Percentiles rank a stretch among this genome's conserved stretches.
These are phyloP conservation scores for Drosophila differens DNA, from an alignment of 2,888 invertebrate genomes.

Conservation along the genomic window DNA sequence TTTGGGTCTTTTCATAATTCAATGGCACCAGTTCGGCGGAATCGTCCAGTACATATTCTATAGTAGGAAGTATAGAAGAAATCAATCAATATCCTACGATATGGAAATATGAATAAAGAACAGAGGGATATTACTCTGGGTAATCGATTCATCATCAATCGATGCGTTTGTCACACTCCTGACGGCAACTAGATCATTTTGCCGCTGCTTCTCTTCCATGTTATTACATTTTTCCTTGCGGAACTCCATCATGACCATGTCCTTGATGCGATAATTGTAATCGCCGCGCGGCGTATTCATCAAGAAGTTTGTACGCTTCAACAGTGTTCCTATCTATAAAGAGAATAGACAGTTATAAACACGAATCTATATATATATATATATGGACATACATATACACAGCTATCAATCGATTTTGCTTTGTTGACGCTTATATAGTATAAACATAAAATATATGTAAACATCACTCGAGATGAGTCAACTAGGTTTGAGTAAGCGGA, in stretches of 20 bases:
- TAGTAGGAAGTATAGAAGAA: neutral
- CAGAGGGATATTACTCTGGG: conserved; percentile 42
- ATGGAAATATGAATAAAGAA: neutral
- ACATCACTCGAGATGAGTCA: neutral
- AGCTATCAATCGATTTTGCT: neutral
- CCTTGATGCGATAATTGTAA: conserved; percentile 62
- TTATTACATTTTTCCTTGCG: conserved; percentile 68
- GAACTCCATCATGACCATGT: conserved; percentile 62
- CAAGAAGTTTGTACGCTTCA: conserved; percentile 72
- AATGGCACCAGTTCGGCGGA: conserved; percentile 51
- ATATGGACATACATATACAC: neutral
- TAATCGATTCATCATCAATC: conserved; percentile 32
- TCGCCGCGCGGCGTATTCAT: conserved; percentile 65
- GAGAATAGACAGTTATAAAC: conserved; percentile 1
- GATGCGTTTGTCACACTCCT: conserved; percentile 15
- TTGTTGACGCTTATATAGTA: neutral
- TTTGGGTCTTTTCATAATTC: conserved; percentile 69
- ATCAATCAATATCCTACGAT: neutral
- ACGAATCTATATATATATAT: conserved; percentile 66
- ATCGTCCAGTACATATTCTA: conserved; percentile 63
- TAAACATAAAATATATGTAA: neutral
- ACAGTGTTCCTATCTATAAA: conserved; percentile 72
- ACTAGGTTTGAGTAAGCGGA: neutral
- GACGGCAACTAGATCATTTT: conserved; percentile 23
- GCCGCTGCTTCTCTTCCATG: conserved; percentile 66